Percentiles rank a stretch among this genome's conserved stretches.
Conservation (phyloP, 1,140 invertebrate species). For the Octopus sinensis region DNA sequence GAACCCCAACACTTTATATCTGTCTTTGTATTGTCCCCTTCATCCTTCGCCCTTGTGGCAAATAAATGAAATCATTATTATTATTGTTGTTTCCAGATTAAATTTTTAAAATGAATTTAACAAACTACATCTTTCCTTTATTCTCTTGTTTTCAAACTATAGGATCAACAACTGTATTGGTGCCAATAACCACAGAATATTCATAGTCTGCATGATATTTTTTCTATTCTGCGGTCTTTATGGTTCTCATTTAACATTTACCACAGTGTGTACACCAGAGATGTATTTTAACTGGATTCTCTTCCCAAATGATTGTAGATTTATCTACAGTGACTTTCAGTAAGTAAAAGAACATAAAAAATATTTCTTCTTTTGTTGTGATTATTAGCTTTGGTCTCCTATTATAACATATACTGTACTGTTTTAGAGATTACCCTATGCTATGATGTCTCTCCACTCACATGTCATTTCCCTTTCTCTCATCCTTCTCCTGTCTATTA, state of each 20-base stretch:
- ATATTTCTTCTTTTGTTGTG: neutral
- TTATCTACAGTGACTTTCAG: slow-evolving; percentile 47
- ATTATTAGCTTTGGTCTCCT: neutral
- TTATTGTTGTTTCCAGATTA: neutral
- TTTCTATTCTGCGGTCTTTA: slow-evolving; percentile 48
- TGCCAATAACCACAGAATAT: slow-evolving; percentile 44
- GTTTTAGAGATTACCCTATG: too few relatives aligned
- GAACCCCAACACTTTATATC: too few relatives aligned
- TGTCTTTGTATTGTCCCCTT: too few relatives aligned
- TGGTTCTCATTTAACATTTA: slow-evolving; percentile 47
- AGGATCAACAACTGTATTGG: slow-evolving; percentile 54
- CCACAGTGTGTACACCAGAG: slow-evolving; percentile 52
- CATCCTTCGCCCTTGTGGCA: too few relatives aligned
- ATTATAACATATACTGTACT: too few relatives aligned
- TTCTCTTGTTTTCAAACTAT: slow-evolving; percentile 28
- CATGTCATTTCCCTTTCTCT: too few relatives aligned
- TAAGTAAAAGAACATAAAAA: slow-evolving; percentile 32
- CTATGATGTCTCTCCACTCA: too few relatives aligned
- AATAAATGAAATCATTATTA: too few relatives aligned
- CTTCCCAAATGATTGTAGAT: slow-evolving; percentile 47
- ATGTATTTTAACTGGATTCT: slow-evolving; percentile 51
- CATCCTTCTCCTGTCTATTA: too few relatives aligned
- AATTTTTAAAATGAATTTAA: neutral
- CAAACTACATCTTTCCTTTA: neutral
- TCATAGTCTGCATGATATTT: slow-evolving; percentile 43